Conservation (phyloP, 2,113 vertebrate species). For the Rousettus leschenaultii region DNA sequence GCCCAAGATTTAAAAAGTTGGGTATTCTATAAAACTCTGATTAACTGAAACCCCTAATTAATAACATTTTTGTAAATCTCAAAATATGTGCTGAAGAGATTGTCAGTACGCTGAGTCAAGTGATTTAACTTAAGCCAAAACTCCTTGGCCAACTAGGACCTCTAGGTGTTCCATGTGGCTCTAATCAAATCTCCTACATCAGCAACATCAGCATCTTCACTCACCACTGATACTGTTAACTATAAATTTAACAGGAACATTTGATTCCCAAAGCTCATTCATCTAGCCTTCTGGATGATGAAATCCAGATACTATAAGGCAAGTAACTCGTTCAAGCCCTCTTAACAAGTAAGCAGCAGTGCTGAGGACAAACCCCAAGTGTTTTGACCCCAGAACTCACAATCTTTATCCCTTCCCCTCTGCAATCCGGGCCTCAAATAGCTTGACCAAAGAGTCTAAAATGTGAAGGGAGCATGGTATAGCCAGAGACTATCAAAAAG, state of each 20-base stretch:
- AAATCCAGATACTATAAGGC: conserved; percentile 3
- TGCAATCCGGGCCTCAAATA: not conserved
- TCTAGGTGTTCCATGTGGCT: not conserved
- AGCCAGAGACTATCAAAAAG: not conserved
- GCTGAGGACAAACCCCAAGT: conserved; percentile 5
- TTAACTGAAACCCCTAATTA: not conserved
- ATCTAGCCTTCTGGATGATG: not conserved
- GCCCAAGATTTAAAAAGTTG: not conserved
- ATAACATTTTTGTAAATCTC: conserved; percentile 26
- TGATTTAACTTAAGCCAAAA: not conserved
- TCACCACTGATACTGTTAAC: not conserved
- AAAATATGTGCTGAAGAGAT: not conserved
- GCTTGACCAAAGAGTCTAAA: not conserved
- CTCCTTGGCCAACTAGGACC: not conserved
- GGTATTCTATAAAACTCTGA: not conserved
- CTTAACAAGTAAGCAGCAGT: conserved; percentile 2
- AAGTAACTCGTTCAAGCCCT: not conserved
- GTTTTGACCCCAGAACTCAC: not conserved
- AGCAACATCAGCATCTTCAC: not conserved
- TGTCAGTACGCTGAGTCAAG: not conserved
- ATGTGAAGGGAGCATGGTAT: not conserved
- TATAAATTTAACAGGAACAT: not conserved
- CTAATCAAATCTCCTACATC: not conserved
- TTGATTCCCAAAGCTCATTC: not conserved
- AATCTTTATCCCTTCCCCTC: not conserved